phyloP scores from a whole-genome alignment of 2,797 vertebrate species.

The Microctenopoma lineatum region DNA sequence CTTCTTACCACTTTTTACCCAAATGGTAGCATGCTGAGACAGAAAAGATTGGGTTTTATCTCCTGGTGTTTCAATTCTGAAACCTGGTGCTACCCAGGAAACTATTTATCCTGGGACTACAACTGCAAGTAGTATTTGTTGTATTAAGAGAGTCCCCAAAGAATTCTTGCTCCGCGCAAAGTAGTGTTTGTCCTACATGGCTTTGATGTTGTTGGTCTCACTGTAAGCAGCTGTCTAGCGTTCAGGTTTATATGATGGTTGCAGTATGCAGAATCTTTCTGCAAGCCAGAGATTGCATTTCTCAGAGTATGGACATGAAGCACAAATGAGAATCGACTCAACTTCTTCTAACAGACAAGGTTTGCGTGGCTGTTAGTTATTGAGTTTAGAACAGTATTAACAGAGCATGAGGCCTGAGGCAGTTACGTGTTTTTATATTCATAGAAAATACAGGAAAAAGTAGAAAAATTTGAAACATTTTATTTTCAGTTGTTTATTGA shows the following conservation, averaged over 20 bases:
- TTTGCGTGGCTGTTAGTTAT: background rate
- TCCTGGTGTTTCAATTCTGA: slow-evolving; percentile 6
- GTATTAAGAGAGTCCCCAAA: slow-evolving; percentile 25
- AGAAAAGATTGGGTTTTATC: slow-evolving; percentile 28
- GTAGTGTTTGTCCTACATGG: slow-evolving; percentile 2
- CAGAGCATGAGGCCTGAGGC: slow-evolving; percentile 20
- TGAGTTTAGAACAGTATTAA: background rate
- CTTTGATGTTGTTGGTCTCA: slow-evolving; percentile 29
- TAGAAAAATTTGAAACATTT: too few species aligned
- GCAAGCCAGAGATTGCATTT: slow-evolving; percentile 16
- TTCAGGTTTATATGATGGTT: background rate
- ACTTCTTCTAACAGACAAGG: slow-evolving; percentile 6
- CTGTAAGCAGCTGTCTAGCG: background rate
- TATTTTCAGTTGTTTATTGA: slow-evolving; percentile 7
- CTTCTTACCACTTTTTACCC: slow-evolving; percentile 3
- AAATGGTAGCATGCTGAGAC: background rate
- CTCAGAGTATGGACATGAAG: background rate
- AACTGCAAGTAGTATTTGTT: slow-evolving; percentile 21
- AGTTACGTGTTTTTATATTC: slow-evolving; percentile 16
- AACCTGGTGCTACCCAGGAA: background rate
- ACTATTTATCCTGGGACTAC: slow-evolving; percentile 18
- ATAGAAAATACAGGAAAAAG: background rate
- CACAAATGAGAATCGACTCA: slow-evolving; percentile 13
- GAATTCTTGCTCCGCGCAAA: slow-evolving; percentile 15
- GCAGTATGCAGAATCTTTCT: background rate